Evolutionary conservation across 2,113 vertebrate species (phyloP).

Genomic region (cat (Felis catus)): DNA sequence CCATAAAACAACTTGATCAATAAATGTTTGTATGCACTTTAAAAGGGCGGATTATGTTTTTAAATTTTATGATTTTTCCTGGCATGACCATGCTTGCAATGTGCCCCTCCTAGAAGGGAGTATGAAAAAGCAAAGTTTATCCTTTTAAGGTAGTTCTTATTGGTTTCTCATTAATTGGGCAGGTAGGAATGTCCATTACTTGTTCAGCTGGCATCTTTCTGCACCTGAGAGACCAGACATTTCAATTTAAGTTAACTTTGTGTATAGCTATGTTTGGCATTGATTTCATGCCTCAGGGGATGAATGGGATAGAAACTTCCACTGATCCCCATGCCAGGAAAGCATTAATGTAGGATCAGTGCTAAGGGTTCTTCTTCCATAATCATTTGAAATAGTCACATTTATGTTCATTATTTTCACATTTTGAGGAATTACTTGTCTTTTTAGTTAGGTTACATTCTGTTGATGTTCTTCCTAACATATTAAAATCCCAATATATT

Average conservation of each 20-base stretch:
- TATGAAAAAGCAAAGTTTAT: not conserved
- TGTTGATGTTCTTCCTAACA: not conserved
- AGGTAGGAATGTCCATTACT: not conserved
- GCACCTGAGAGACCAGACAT: not conserved
- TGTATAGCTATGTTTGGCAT: not conserved
- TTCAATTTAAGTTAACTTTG: not conserved
- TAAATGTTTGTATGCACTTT: not conserved
- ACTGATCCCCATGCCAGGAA: not conserved
- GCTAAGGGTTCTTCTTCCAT: not conserved
- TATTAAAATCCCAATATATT: not conserved
- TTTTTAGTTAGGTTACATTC: slow-evolving; percentile 9
- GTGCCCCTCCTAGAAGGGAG: not conserved
- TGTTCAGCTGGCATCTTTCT: not conserved
- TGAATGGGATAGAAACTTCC: not conserved
- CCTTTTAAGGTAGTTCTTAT: not conserved
- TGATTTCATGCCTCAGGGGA: not conserved
- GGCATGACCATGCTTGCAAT: not conserved
- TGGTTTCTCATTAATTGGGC: slow-evolving; percentile 27
- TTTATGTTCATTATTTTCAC: not conserved
- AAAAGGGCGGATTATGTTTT: slow-evolving; percentile 9
- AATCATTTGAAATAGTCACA: not conserved
- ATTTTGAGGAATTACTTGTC: not conserved
- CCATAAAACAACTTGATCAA: not conserved
- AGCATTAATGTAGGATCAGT: not conserved
- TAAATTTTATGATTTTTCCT: not conserved